These are phyloP conservation scores for Augochlora pura DNA, from an alignment of 1,140 invertebrate species.

Conservation along the genomic window DNA sequence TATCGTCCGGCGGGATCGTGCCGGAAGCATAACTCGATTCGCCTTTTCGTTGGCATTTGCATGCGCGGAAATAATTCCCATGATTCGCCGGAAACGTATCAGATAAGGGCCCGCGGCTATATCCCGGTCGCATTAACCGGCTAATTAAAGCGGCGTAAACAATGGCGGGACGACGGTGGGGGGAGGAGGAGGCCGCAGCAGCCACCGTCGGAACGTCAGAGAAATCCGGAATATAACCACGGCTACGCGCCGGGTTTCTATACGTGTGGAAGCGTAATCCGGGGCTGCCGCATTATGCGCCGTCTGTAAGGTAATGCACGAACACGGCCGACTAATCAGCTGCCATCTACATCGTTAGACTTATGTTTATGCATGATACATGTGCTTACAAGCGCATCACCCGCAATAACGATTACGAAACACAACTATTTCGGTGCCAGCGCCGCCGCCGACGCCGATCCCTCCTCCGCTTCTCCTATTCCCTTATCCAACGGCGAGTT, in stretches of 20 bases:
- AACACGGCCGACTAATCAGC: constrained; percentile 31
- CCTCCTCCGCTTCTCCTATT: too few relatives aligned
- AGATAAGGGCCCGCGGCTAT: constrained; percentile 61
- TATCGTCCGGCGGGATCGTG: constrained; percentile 71
- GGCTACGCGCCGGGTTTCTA: background rate
- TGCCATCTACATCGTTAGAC: constrained; percentile 41
- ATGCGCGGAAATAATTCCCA: constrained; percentile 78
- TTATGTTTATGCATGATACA: constrained; percentile 47
- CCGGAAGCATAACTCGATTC: constrained; percentile 77
- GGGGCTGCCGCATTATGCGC: constrained; percentile 3
- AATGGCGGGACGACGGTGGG: constrained; percentile 42
- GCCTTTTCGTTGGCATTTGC: constrained; percentile 74
- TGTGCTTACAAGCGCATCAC: constrained; percentile 24
- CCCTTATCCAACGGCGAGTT: too few relatives aligned
- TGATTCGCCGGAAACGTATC: constrained; percentile 74
- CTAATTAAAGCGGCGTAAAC: constrained; percentile 64
- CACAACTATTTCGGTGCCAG: too few relatives aligned
- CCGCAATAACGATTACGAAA: constrained; percentile 36
- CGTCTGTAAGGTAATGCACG: constrained; percentile 36
- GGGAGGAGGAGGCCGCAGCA: background rate
- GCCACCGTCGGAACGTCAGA: constrained; percentile 42
- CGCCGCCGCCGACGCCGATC: too few relatives aligned
- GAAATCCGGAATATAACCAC: constrained; percentile 35
- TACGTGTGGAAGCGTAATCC: constrained; percentile 26
- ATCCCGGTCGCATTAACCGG: constrained; percentile 58